Base-by-base conservation (phyloP, 2,113 vertebrate species). In the Calidris pugnax region DNA sequence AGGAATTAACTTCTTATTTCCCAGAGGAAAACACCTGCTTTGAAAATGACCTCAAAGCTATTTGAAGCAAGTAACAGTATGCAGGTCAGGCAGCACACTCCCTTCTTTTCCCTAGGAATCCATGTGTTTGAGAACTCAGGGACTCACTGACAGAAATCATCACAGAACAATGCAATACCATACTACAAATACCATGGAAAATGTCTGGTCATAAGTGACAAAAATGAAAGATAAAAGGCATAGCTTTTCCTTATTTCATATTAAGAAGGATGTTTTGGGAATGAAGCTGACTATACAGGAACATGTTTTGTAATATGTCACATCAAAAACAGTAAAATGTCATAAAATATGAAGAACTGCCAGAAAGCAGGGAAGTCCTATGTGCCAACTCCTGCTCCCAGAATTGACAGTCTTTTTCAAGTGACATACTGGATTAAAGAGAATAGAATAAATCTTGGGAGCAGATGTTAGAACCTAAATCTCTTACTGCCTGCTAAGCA, bases 351-450 rank as follows among this genome's bases (percentile, higher is more conserved):
- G 7, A 90, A 85, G 81, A 93, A 85, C 69, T 94, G 77, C 56
- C 93, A 95, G 91, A 95, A 94, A 96, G 66, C 73, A 78, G 24
- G 33, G 32, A 82, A 87, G 77, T 64, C 74, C 74, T 96, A 2
- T 43, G 27, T 76, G 74, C 89, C 81, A 93, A 12, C 66, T 82
- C 35, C 77, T 69, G 33, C 57, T 96, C 45, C 85, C 56, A 69
- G 57, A 94, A 66, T 14, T 95, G 81, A 95, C 87, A 82, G 62
- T 39, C 35, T 94, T 96, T 95, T 94, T 82, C 80, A 96, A 93
- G 71, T 76, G 73, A 85, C 89, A 73, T 14, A 19, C 51, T 4
- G 22, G 69, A 93, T 94, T 91, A 96, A 93, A 95, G 24, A 59
- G 81, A 93, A 89, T 35, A 66, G 69, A 89, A 79, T 73, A n/a